phyloP scores from a whole-genome alignment of 2,797 vertebrate species.

The Mergus octosetaceus region DNA sequence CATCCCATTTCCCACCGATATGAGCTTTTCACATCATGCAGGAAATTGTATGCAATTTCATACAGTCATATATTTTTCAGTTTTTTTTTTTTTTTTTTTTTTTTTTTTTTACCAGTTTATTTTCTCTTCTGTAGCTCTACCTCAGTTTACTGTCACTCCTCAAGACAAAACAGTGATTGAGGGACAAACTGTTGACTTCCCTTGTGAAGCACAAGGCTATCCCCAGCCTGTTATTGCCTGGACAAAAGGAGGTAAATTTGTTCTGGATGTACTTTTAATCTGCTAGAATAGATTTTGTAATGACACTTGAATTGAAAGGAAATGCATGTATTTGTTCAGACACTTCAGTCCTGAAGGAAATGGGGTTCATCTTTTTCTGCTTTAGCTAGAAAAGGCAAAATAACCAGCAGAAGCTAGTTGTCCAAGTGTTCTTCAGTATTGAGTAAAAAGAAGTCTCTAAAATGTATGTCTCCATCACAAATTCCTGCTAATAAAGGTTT shows the following conservation, averaged over 20 bases:
- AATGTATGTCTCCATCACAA: not conserved
- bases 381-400: not conserved
- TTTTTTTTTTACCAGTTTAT: not conserved
- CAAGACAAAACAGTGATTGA: slow-evolving; percentile 91
- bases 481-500: not conserved
- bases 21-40: not conserved
- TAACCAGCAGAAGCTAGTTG: not conserved
- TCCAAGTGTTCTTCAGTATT: not conserved
- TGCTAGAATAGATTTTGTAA: not conserved
- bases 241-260: slow-evolving; percentile 88
- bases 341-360: not conserved
- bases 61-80: not conserved
- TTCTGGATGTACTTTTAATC: not conserved
- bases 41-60: not conserved
- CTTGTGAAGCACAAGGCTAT: slow-evolving; percentile 91
- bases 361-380: not conserved
- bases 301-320: not conserved
- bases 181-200: slow-evolving; percentile 93
- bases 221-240: slow-evolving; percentile 94
- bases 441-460: not conserved
- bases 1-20: not conserved
- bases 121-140: slow-evolving; percentile 80
- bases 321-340: not conserved
- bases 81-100: not conserved
- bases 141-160: slow-evolving; percentile 91